Evolutionary conservation across 2,797 vertebrate genomes (phyloP).

Genomic region (Geotrypetes seraphini): DNA sequence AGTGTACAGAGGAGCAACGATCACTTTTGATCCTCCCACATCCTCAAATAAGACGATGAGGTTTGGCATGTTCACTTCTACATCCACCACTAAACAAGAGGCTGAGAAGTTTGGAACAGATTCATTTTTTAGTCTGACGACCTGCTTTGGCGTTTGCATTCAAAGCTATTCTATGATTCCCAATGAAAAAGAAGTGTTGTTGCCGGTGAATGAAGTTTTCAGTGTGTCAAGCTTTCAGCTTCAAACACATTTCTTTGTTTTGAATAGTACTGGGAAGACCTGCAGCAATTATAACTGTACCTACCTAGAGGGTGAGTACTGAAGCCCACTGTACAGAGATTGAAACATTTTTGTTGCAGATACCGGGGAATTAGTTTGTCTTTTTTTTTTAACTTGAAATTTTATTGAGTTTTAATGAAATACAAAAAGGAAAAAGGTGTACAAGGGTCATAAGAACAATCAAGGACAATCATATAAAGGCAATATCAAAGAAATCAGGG

Average conservation of each 20-base stretch:
- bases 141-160: constrained; percentile 37
- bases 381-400: too few species aligned
- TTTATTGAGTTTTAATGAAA: too few species aligned
- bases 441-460: too few species aligned
- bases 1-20: constrained; percentile 24
- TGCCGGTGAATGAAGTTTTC: constrained; percentile 44
- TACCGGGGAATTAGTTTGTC: too few species aligned
- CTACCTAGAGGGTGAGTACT: constrained; percentile 40
- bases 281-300: constrained; percentile 43
- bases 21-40: neutral
- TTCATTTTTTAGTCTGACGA: constrained; percentile 34
- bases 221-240: constrained; percentile 17
- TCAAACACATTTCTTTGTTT: constrained; percentile 11
- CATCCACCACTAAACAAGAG: constrained; percentile 21
- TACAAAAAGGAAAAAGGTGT: too few species aligned
- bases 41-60: constrained; percentile 13
- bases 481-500: too few species aligned
- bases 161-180: constrained; percentile 36
- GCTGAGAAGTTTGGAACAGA: constrained; percentile 22
- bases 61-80: constrained; percentile 43
- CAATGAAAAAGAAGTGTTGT: constrained; percentile 32
- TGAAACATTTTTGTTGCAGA: too few species aligned
- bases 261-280: constrained; percentile 28
- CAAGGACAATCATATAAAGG: too few species aligned
- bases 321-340: neutral